These are phyloP conservation scores for Diglossa brunneiventris DNA, from an alignment of 2,113 vertebrate species.

Conservation along the genomic window DNA sequence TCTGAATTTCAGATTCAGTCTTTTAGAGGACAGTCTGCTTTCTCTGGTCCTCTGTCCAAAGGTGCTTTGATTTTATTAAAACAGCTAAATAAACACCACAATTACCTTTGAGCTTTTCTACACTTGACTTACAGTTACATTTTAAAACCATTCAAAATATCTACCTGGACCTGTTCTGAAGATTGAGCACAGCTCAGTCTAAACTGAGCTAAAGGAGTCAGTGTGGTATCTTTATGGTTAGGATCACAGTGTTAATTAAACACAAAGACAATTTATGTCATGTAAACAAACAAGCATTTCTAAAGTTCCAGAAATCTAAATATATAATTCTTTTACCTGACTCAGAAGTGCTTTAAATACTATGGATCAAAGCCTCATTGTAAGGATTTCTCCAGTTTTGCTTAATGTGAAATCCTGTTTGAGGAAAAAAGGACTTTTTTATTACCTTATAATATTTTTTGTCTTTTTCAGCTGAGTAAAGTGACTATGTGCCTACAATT, in stretches of 20 bases:
- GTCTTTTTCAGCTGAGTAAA: neutral
- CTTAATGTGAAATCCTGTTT: constrained; percentile 85
- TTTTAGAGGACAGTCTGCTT: neutral
- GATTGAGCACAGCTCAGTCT: neutral
- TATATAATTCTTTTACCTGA: constrained; percentile 74
- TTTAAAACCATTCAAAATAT: neutral
- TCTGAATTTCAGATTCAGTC: neutral
- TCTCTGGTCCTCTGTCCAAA: neutral
- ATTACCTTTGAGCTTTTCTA: neutral
- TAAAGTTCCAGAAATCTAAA: neutral
- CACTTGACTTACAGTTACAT: neutral
- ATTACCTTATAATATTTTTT: neutral
- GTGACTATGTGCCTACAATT: neutral
- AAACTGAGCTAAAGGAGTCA: neutral
- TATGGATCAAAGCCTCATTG: constrained; percentile 78
- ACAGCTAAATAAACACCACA: neutral
- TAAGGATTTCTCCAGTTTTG: constrained; percentile 89
- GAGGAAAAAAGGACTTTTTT: neutral
- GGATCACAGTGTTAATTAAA: neutral
- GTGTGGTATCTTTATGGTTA: neutral
- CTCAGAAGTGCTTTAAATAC: constrained; percentile 89
- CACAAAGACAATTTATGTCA: neutral
- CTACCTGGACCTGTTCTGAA: neutral
- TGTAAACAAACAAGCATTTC: neutral
- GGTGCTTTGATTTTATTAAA: neutral